These are phyloP conservation scores for Simalia tracyae DNA, from an alignment of 2,797 vertebrate species.

Conservation along the genomic window DNA sequence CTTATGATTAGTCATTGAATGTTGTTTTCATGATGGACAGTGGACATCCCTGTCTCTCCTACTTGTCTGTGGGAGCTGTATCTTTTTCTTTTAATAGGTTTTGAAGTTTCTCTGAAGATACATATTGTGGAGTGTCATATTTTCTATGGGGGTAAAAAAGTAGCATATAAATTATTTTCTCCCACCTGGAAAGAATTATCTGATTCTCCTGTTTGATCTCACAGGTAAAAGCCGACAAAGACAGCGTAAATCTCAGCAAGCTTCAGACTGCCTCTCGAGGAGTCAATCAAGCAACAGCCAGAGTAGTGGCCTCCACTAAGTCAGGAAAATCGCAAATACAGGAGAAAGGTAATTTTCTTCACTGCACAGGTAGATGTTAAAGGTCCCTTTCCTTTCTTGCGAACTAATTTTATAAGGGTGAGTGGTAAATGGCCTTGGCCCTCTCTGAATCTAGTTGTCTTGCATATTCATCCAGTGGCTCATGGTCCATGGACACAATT, in stretches of 20 bases:
- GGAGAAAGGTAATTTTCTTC: constrained; percentile 81
- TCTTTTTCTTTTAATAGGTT: not conserved
- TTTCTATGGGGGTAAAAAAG: not conserved
- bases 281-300: constrained; percentile 91
- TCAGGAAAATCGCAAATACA: constrained; percentile 92
- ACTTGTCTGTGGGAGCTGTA: not conserved
- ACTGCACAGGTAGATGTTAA: not conserved
- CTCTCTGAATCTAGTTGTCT: not conserved
- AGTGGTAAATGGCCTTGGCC: not conserved
- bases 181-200: rapidly evolving
- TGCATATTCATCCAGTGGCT: not conserved
- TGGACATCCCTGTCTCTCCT: not conserved
- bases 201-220: not conserved
- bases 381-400: not conserved
- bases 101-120: not conserved
- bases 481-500: not conserved
- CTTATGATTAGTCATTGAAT: not conserved
- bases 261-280: constrained; percentile 89
- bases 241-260: constrained; percentile 85
- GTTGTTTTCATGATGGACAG: not conserved
- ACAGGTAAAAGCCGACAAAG: constrained; percentile 97
- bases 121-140: not conserved
- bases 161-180: not conserved
- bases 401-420: not conserved
- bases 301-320: constrained; percentile 93